A percentile compares a stretch with the other conserved stretches of the same genome.
Conservation (phyloP, 2,113 vertebrate genomes). For the Boleophthalmus pectinirostris region DNA sequence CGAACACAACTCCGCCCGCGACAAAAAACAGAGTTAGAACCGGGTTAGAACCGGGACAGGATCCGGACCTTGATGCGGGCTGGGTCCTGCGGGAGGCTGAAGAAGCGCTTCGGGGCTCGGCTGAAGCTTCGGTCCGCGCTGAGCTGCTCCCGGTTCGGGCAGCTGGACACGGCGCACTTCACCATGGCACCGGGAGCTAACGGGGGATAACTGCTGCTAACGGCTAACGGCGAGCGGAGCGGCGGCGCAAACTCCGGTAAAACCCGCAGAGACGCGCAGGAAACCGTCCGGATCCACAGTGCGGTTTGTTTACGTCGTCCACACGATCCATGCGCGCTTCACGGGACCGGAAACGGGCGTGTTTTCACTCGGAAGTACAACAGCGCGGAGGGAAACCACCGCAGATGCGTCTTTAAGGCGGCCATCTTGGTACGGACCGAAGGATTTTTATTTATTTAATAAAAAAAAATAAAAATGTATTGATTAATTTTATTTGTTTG, state of each 20-base stretch:
- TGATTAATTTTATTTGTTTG: no score
- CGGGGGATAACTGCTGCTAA: background rate
- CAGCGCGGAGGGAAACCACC: background rate
- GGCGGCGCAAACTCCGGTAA: background rate
- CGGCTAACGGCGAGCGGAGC: background rate
- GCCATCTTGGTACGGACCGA: background rate
- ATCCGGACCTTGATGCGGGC: constrained; percentile 44
- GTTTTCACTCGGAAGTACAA: constrained; percentile 41
- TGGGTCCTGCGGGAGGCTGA: constrained; percentile 50
- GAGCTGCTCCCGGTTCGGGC: constrained; percentile 44
- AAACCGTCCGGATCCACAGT: fast-evolving
- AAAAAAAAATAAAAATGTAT: no score
- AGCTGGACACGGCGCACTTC: constrained; percentile 66
- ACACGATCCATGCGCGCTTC: background rate
- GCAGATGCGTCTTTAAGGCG: background rate
- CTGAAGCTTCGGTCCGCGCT: background rate
- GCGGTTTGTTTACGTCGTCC: constrained; percentile 25
- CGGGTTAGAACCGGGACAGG: background rate
- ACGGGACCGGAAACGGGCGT: constrained; percentile 17
- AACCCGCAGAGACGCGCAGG: background rate
- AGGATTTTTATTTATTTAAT: no score
- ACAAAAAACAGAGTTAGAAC: no score
- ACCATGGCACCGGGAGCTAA: constrained; percentile 36
- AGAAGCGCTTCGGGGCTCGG: constrained; percentile 51
- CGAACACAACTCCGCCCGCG: background rate